phyloP scores from a whole-genome alignment of 2,797 vertebrate species.

The Sebastiscus tertius region DNA sequence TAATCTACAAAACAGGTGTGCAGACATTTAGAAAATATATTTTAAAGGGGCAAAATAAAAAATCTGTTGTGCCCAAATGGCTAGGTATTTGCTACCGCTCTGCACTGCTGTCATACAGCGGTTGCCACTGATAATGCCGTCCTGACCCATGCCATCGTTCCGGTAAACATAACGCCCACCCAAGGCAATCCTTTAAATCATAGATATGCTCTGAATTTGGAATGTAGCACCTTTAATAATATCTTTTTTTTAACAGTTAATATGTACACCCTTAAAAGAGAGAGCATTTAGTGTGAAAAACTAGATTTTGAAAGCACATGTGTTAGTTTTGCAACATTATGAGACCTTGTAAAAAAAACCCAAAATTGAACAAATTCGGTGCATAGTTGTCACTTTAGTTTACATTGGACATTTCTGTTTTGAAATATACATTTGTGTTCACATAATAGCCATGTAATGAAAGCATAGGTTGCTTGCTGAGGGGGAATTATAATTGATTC shows the following conservation, averaged over 20 bases:
- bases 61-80: no score
- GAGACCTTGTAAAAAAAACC: not conserved
- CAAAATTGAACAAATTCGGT: not conserved
- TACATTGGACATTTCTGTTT: not conserved
- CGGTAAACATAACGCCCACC: no score
- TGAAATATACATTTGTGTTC: not conserved
- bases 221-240: not conserved
- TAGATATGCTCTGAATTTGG: no score
- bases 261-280: not conserved
- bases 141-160: no score
- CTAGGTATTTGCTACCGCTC: accelerated
- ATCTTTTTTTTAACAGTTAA: not conserved
- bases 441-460: constrained; percentile 3
- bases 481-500: constrained; percentile 29
- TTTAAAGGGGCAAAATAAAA: accelerated
- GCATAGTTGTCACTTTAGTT: not conserved
- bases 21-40: not conserved
- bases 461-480: constrained; percentile 7
- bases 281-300: not conserved
- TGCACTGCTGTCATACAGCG: no score
- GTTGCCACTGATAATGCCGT: no score
- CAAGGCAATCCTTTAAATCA: no score
- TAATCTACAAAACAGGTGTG: not conserved
- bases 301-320: not conserved
- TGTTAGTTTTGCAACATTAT: not conserved